Percentiles rank a stretch among this genome's conserved stretches.
Evolutionary conservation across 2,113 vertebrate genomes (phyloP).

Genomic region (Brachionichthys hirsutus): DNA sequence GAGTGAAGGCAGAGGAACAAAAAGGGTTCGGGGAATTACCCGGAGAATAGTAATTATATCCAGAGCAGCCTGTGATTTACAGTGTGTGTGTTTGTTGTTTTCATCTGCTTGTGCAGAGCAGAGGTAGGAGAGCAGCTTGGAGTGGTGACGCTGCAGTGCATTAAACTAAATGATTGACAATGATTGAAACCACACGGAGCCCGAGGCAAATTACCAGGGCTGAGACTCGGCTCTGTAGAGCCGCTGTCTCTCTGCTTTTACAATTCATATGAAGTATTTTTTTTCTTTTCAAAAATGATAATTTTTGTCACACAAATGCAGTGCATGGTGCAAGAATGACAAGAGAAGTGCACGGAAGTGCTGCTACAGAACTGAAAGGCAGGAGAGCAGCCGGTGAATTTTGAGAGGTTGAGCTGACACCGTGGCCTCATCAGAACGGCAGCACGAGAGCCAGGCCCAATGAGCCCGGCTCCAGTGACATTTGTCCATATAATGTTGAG

Average conservation of each 20-base stretch:
- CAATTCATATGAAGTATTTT: constrained; percentile 9
- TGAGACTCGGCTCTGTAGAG: constrained; percentile 41
- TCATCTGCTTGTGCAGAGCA: constrained; percentile 43
- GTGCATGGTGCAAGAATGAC: neutral
- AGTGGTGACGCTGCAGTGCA: constrained; percentile 50
- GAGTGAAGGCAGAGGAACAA: constrained; percentile 28
- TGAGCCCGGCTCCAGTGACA: constrained; percentile 29
- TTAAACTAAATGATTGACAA: constrained; percentile 71
- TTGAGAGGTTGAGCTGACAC: constrained; percentile 18
- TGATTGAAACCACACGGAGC: constrained; percentile 59
- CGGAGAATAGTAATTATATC: constrained; percentile 70
- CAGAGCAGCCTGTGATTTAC: constrained; percentile 62
- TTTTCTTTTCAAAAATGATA: constrained; percentile 3
- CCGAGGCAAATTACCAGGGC: constrained; percentile 51
- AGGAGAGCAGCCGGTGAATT: constrained; percentile 6
- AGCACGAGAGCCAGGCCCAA: constrained; percentile 24
- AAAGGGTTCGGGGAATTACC: constrained; percentile 56
- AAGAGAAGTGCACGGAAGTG: neutral
- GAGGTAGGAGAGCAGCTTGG: constrained; percentile 41
- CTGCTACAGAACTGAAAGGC: constrained; percentile 1
- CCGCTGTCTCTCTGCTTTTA: constrained; percentile 25
- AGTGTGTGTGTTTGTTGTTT: constrained; percentile 56
- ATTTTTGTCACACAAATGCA: constrained; percentile 39
- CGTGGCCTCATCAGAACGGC: constrained; percentile 36
- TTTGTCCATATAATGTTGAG: constrained; percentile 49